These are phyloP conservation scores for Neodon shergylaensis DNA, from an alignment of 2,113 vertebrate species.

Conservation along the genomic window DNA sequence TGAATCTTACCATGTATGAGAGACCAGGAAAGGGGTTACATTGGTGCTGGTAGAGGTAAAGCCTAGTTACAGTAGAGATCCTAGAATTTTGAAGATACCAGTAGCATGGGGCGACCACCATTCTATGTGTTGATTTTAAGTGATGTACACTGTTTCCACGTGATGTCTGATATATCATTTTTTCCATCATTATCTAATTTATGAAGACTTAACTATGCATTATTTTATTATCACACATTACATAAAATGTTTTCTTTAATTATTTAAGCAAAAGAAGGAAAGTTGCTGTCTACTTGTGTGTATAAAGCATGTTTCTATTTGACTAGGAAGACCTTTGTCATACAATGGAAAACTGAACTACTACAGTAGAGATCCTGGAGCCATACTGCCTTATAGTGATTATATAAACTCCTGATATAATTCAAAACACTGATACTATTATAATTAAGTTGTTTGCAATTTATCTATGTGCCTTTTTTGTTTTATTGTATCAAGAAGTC, in stretches of 20 bases:
- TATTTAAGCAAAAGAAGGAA: background rate
- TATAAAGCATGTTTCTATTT: background rate
- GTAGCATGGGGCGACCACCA: background rate
- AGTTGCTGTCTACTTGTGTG: background rate
- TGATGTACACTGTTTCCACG: background rate
- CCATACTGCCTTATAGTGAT: background rate
- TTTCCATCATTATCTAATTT: background rate
- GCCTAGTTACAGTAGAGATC: too few species aligned
- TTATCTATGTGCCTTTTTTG: background rate
- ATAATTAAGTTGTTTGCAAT: background rate
- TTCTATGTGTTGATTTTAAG: background rate
- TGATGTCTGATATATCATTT: background rate
- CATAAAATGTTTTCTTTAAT: background rate
- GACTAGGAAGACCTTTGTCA: background rate
- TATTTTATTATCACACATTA: background rate
- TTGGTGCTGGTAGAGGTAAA: background rate
- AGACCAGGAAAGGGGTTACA: rapidly evolving
- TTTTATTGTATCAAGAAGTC: background rate
- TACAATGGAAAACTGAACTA: background rate
- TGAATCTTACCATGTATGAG: background rate
- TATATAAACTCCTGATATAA: background rate
- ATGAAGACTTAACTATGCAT: background rate
- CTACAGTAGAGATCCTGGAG: background rate
- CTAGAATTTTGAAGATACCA: background rate
- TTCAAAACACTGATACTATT: too few species aligned